Conservation (phyloP, 2,888 invertebrate species). For the Phymatocera aterrima region DNA sequence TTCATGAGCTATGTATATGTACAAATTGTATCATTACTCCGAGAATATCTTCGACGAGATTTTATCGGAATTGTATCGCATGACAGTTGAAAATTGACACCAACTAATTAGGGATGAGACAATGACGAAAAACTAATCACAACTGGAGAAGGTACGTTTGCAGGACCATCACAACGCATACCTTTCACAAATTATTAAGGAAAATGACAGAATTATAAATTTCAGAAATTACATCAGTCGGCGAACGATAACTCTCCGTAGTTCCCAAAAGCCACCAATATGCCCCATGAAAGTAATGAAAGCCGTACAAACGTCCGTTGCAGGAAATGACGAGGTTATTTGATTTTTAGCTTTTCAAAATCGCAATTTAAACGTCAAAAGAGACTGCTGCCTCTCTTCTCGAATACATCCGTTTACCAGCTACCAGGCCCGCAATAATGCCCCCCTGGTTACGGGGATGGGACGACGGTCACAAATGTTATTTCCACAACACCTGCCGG, state of each 20-base stretch:
- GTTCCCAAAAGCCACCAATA: background rate
- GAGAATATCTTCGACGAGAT: no score
- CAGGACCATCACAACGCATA: no score
- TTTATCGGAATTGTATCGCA: no score
- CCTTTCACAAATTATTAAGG: no score
- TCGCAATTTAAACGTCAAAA: background rate
- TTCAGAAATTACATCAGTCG: background rate
- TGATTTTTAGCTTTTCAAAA: conserved; percentile 5
- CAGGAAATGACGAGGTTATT: conserved; percentile 30
- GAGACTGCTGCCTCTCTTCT: background rate
- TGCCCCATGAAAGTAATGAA: background rate
- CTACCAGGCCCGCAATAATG: background rate
- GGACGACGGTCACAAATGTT: background rate
- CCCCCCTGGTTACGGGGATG: background rate
- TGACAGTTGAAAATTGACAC: no score
- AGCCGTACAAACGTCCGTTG: background rate
- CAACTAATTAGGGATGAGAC: no score
- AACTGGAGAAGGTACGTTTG: no score
- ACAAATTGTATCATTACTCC: no score
- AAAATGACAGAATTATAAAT: no score
- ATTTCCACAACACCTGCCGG: background rate
- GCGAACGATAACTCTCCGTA: background rate
- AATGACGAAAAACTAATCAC: no score
- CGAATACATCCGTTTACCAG: background rate
- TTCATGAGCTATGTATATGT: no score